A percentile compares a stretch with the other conserved stretches of the same genome.
Evolutionary conservation across 2,888 invertebrate genomes (phyloP).

Genomic region (Caenorhabditis drosophilae): DNA sequence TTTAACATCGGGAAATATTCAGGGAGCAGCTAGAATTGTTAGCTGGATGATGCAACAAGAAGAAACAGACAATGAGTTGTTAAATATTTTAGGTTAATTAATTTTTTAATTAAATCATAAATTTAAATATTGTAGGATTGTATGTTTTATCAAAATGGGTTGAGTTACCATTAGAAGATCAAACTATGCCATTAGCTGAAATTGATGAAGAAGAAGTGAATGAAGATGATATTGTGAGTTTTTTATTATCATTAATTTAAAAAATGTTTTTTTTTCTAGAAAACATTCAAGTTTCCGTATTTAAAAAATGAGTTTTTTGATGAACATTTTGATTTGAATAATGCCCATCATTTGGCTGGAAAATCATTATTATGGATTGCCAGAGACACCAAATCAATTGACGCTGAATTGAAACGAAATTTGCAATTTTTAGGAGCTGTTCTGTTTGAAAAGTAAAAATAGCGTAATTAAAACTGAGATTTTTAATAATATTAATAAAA

Average conservation of each 20-base stretch:
- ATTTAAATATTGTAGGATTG: slow-evolving; percentile 16
- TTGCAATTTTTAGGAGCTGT: slow-evolving; percentile 37
- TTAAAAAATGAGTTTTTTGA: slow-evolving; percentile 84
- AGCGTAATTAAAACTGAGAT: too few relatives aligned
- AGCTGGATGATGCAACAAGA: slow-evolving; percentile 79
- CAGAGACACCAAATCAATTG: slow-evolving; percentile 34
- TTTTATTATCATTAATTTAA: not conserved
- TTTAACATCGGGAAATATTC: slow-evolving; percentile 71
- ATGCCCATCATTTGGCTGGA: slow-evolving; percentile 79
- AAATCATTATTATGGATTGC: slow-evolving; percentile 77
- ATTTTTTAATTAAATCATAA: not conserved
- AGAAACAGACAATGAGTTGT: slow-evolving; percentile 53
- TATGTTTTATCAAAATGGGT: slow-evolving; percentile 50
- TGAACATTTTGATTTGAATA: slow-evolving; percentile 85
- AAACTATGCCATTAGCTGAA: slow-evolving; percentile 51
- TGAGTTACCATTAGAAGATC: slow-evolving; percentile 54
- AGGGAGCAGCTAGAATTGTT: slow-evolving; percentile 80
- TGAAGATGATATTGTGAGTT: slow-evolving; percentile 48
- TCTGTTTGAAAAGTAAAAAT: slow-evolving; percentile 32
- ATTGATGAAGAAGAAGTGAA: slow-evolving; percentile 65
- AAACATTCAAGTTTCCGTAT: slow-evolving; percentile 80
- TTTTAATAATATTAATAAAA: too few relatives aligned
- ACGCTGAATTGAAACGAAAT: slow-evolving; percentile 15
- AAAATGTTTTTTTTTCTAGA: slow-evolving; percentile 56
- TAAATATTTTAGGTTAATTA: slow-evolving; percentile 41